A percentile compares a stretch with the other conserved stretches of the same genome.
phyloP scores from a whole-genome alignment of 2,113 vertebrate genomes.

The Daboia siamensis region DNA sequence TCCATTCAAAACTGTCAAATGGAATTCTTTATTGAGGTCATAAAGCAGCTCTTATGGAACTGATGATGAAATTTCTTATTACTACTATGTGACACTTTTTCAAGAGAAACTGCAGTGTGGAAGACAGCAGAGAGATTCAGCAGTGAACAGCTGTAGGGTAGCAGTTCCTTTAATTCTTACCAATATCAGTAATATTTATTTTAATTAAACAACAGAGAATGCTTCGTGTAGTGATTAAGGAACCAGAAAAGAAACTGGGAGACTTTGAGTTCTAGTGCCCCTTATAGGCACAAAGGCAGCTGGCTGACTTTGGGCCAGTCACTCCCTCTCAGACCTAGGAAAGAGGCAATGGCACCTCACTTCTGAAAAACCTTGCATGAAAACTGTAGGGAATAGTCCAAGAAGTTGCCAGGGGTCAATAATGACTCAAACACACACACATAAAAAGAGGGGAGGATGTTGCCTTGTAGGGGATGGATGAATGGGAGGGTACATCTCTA shows the following conservation, averaged over 20 bases:
- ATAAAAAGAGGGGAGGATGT: background rate
- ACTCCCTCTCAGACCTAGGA: background rate
- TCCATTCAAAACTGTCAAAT: background rate
- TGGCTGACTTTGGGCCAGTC: background rate
- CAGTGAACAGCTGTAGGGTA: background rate
- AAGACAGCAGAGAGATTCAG: background rate
- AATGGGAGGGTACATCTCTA: background rate
- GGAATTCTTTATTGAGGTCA: background rate
- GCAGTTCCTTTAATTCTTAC: background rate
- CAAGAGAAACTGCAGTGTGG: background rate
- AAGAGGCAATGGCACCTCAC: background rate
- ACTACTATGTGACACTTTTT: background rate
- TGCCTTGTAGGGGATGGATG: background rate
- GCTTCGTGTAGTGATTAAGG: background rate
- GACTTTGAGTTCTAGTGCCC: background rate
- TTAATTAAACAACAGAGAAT: background rate
- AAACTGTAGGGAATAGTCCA: background rate
- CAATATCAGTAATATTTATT: background rate
- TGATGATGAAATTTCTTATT: background rate
- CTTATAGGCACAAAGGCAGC: background rate
- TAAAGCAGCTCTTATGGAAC: background rate
- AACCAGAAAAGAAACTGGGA: background rate
- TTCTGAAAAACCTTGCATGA: background rate
- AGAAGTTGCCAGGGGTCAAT: background rate
- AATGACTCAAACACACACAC: background rate